phyloP scores from a whole-genome alignment of 2,113 vertebrate species.

The Lamprologus tigripictilis region DNA sequence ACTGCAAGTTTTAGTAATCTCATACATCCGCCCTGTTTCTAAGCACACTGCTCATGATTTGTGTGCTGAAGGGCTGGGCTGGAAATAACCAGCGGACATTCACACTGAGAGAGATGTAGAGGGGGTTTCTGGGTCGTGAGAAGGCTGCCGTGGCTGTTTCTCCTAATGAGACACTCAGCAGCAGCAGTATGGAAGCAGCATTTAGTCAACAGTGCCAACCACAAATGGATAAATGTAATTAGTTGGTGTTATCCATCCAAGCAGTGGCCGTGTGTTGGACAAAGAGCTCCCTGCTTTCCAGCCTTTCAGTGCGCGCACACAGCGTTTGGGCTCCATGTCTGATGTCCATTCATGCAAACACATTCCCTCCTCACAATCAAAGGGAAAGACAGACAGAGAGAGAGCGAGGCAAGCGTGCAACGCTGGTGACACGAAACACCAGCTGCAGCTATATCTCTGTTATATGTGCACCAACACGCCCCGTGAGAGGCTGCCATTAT shows the following conservation, averaged over 20 bases:
- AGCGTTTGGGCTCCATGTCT: conserved; percentile 12
- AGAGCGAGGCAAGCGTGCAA: not conserved
- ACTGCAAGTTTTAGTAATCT: not conserved
- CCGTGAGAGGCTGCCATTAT: not conserved
- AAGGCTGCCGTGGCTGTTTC: not conserved
- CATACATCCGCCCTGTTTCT: not conserved
- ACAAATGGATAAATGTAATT: conserved; percentile 27
- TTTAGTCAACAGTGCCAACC: not conserved
- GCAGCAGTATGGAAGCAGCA: not conserved
- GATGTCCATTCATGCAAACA: conserved; percentile 53
- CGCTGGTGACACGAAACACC: not conserved
- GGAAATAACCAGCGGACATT: not conserved
- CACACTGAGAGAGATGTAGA: not conserved
- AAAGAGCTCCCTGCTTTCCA: conserved; percentile 23
- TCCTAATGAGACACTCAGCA: not conserved
- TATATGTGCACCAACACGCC: not conserved
- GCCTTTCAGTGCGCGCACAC: not conserved
- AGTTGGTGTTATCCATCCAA: not conserved
- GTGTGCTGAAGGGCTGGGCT: not conserved
- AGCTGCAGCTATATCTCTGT: not conserved
- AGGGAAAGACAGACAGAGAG: not conserved
- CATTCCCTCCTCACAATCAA: not conserved
- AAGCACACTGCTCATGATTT: not conserved
- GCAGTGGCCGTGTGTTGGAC: conserved; percentile 7
- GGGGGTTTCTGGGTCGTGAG: conserved; percentile 27